Evolutionary conservation across 1,140 invertebrate species (phyloP).

Genomic region (Saccostrea cuccullata): DNA sequence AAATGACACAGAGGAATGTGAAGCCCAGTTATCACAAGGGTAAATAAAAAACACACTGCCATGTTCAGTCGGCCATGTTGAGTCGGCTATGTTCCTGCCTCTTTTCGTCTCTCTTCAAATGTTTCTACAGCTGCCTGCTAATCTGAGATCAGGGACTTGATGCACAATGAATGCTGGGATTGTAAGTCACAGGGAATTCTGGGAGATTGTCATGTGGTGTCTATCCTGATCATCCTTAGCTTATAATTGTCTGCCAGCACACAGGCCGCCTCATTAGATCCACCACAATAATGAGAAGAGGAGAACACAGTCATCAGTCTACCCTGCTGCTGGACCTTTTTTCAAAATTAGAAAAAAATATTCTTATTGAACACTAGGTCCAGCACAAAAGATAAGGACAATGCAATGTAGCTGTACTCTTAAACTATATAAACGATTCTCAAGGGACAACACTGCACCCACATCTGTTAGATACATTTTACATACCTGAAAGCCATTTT

Average conservation of each 20-base stretch:
- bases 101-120: not conserved
- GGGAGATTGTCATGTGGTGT: constrained; percentile 77
- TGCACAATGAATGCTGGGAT: constrained; percentile 29
- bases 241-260: constrained; percentile 82
- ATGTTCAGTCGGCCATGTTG: not conserved
- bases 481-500: constrained; percentile 84
- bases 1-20: not conserved
- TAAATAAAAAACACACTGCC: not conserved
- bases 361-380: not conserved
- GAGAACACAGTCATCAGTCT: constrained; percentile 86
- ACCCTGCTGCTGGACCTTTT: constrained; percentile 82
- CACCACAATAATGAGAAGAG: constrained; percentile 84
- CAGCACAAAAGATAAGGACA: too few relatives aligned
- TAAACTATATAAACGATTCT: too few relatives aligned
- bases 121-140: not conserved
- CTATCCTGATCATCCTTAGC: constrained; percentile 81
- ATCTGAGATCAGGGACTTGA: not conserved
- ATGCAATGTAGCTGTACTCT: too few relatives aligned
- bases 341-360: constrained; percentile 45
- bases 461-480: not conserved
- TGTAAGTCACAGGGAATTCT: not conserved
- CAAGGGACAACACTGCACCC: not conserved
- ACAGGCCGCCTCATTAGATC: constrained; percentile 84
- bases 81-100: not conserved
- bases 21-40: not conserved